phyloP scores from a whole-genome alignment of 2,113 vertebrate species.

The Cryptotis parvus region DNA sequence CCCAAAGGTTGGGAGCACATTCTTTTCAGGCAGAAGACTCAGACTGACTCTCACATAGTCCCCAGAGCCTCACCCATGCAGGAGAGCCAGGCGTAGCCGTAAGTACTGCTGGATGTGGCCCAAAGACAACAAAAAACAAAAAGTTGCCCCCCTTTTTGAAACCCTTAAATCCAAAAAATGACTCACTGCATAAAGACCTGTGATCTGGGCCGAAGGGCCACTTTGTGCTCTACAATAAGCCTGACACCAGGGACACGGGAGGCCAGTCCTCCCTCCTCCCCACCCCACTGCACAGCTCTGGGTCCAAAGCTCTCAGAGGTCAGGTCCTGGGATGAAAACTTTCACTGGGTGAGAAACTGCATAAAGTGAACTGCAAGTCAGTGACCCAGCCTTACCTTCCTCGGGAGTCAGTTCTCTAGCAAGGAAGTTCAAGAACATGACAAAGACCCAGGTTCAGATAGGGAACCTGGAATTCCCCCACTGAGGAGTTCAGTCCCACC shows the following conservation, averaged over 20 bases:
- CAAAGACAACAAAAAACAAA: neutral
- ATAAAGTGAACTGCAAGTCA: conserved; percentile 7
- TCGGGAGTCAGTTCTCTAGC: neutral
- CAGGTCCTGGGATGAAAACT: conserved; percentile 18
- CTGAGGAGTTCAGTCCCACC: neutral
- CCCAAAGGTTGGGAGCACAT: neutral
- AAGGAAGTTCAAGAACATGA: neutral
- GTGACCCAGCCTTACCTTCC: neutral
- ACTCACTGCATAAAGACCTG: neutral
- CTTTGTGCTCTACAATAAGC: conserved; percentile 17
- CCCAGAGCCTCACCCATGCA: too few species aligned
- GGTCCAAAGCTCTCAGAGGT: neutral
- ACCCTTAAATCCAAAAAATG: neutral
- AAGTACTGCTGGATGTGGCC: too few species aligned
- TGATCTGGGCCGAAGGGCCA: neutral
- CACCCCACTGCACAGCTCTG: fast-evolving
- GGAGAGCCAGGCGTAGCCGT: too few species aligned
- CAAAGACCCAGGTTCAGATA: neutral
- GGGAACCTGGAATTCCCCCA: neutral
- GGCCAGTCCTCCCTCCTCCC: neutral
- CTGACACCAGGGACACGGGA: neutral
- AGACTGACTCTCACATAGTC: neutral
- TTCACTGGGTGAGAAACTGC: neutral
- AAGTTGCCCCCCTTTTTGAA: neutral
- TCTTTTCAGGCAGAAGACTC: neutral